phyloP scores from a whole-genome alignment of 2,888 invertebrate genomes.

The Eristalis tenax region DNA sequence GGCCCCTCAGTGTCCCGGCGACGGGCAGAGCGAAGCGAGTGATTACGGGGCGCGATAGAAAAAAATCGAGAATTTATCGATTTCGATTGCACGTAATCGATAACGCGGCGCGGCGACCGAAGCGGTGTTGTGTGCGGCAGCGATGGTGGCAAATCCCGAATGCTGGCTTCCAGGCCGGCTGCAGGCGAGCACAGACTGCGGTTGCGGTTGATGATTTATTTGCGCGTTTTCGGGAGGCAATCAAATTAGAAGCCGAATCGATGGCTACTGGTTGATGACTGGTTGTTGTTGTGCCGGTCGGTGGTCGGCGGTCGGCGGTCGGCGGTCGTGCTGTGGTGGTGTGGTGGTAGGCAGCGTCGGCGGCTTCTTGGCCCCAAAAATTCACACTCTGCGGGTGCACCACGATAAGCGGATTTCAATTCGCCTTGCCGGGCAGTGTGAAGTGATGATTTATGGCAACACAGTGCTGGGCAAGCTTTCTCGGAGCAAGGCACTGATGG shows the following conservation, averaged over 20 bases:
- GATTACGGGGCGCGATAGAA: conserved; percentile 59
- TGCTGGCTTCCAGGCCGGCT: conserved; percentile 47
- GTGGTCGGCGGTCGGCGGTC: conserved; percentile 7
- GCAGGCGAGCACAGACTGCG: conserved; percentile 53
- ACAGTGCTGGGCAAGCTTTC: not conserved
- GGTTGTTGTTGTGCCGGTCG: not conserved
- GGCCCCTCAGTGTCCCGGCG: not conserved
- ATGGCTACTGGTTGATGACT: conserved; percentile 70
- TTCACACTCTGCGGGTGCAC: conserved; percentile 54
- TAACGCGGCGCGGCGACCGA: conserved; percentile 39
- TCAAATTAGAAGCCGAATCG: conserved; percentile 71
- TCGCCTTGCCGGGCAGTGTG: conserved; percentile 6
- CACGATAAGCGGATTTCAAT: conserved; percentile 58
- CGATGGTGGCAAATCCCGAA: conserved; percentile 22
- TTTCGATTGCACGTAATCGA: conserved; percentile 72
- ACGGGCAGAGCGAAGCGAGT: conserved; percentile 24
- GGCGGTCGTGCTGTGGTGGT: conserved; percentile 23
- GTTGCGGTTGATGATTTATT: conserved; percentile 69
- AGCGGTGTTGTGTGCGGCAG: conserved; percentile 38
- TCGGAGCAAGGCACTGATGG: no score
- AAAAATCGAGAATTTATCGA: conserved; percentile 70
- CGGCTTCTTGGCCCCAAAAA: conserved; percentile 25
- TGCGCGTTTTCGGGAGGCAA: conserved; percentile 68
- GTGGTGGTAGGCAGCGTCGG: not conserved
- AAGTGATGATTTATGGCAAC: conserved; percentile 60